Evolutionary conservation across 2,888 invertebrate genomes (phyloP), one percentile per base, ranked within the genome.

Genomic region (Drosophila vallismaia): DNA sequence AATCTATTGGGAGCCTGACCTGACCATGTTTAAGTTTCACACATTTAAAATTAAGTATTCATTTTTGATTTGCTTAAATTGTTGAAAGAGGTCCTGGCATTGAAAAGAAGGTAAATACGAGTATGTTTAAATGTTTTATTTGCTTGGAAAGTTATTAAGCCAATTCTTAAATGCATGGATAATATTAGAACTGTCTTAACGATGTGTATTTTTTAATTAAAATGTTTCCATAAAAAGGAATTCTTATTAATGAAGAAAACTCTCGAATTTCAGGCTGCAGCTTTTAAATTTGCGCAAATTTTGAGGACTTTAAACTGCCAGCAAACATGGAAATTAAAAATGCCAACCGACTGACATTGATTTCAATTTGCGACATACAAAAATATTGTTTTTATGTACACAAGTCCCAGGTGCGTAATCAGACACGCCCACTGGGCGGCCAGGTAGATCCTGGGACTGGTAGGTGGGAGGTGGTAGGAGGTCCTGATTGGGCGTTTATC

Each of bases 381-480:
- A 24, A 38, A 31, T 28, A 26, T 31, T 14, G 8, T 29, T 28
- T 38, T 42, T 26, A 19, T 19, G 6, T n/a, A 48, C 33, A 33
- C 8, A 8, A 26, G 64, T 81, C 84, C 86, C 81, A 71, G 64
- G 76, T 86, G 81, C 68, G 84, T 74, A 84, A 80, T 84, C 84
- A 84, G 63, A 52, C 54, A 33, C 48, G 52, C 14, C 44, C 45
- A 50, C 54, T 19, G 49, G 12, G 24, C 24, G 40, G 46, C 8
- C 24, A 44, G 63, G 14, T 29, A 44, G 69, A 36, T 28, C 49
- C 52, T 38, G 45, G 33, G 14, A 14, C 14, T 14, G 14, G 14
- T 1, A 14, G 14, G 14, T 14, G 40, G 5, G n/a, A n/a, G n/a
- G n/a, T 4, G 6, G 33, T 4, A 19, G 36, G n/a, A 5, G n/a